Conservation (phyloP, 2,113 vertebrate species). For the Barbus barbus region DNA sequence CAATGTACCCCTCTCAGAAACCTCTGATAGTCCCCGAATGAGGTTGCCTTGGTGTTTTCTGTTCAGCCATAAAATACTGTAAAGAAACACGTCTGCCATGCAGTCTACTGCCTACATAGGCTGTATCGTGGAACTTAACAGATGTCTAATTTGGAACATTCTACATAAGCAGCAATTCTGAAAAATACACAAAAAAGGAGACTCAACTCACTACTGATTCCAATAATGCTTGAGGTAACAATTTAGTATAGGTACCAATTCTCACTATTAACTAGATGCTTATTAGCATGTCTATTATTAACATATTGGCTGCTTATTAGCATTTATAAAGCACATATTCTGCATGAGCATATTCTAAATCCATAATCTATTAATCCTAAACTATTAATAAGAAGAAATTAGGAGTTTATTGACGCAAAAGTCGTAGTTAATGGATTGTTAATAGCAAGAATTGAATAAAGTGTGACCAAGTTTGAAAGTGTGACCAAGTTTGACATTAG, state of each 20-base stretch:
- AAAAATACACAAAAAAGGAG: not conserved
- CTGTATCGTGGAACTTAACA: not conserved
- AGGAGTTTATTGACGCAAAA: no score
- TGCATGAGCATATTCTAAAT: no score
- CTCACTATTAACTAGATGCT: no score
- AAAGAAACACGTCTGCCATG: not conserved
- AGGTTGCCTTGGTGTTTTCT: not conserved
- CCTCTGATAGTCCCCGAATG: not conserved
- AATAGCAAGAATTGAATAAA: no score
- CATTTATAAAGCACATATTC: no score
- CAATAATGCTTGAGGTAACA: not conserved
- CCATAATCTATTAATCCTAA: no score
- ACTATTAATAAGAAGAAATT: no score
- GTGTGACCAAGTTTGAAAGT: no score
- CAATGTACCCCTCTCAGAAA: not conserved
- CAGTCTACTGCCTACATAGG: not conserved
- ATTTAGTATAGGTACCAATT: no score
- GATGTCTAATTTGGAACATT: not conserved
- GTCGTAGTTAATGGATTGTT: no score
- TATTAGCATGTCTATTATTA: no score
- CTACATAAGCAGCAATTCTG: not conserved
- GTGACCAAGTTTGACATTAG: not conserved
- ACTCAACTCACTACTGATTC: not conserved
- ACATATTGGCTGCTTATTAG: no score
- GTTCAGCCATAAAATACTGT: not conserved